Evolutionary conservation across 2,797 vertebrate species (phyloP).

Genomic region (Halcyon chelicuti): DNA sequence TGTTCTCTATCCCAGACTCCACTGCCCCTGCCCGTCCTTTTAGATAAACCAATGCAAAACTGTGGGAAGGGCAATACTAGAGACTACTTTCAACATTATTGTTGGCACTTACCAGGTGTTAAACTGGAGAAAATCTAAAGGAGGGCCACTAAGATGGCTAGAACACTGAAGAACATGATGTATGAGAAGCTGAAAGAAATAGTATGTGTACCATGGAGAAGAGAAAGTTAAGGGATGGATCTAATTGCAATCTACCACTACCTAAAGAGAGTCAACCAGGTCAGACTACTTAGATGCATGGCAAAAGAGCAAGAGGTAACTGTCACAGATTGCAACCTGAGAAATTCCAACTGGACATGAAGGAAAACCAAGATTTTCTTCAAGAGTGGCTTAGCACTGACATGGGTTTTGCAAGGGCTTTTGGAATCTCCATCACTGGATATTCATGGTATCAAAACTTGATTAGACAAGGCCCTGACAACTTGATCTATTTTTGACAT

Average conservation of each 20-base stretch:
- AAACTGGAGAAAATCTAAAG: not conserved
- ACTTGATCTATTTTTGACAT: not conserved
- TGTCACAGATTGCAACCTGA: not conserved
- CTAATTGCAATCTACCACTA: not conserved
- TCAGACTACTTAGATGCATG: not conserved
- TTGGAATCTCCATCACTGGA: not conserved
- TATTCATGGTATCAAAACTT: not conserved
- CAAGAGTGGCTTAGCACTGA: not conserved
- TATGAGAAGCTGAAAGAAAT: not conserved
- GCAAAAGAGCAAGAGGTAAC: not conserved
- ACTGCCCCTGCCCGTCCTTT: not conserved
- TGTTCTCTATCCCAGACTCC: not conserved
- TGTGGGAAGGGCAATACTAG: no score
- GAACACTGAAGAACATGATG: not conserved
- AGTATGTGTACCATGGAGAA: not conserved
- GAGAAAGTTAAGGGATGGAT: not conserved
- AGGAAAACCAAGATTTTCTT: not conserved
- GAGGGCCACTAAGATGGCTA: not conserved
- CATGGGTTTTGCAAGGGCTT: not conserved
- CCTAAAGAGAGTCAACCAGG: not conserved
- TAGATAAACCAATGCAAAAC: not conserved
- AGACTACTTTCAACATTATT: not conserved
- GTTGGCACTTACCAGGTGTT: not conserved
- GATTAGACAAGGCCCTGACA: not conserved
- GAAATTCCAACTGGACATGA: not conserved